Base-by-base conservation (phyloP, 1,140 invertebrate species). In the Neodiprion pinetum region DNA sequence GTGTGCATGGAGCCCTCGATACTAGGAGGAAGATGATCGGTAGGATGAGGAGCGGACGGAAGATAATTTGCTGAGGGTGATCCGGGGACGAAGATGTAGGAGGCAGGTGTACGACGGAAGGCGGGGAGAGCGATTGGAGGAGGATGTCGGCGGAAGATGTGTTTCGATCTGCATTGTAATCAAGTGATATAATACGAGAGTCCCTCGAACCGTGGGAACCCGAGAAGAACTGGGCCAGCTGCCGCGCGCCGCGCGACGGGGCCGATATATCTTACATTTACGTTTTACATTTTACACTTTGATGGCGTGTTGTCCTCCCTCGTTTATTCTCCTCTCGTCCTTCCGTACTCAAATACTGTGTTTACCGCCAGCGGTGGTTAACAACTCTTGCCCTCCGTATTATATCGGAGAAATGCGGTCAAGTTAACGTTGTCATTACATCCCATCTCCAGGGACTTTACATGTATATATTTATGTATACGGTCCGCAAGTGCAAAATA, bases 151-250 rank as follows among this genome's bases (percentile, higher is more conserved):
- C 53, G 53, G 53, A 61, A 61, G 53, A 61, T 61, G 53, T 61
- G 53, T 61, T 61, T 61, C 53, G 53, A 61, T 61, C 53, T 61
- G 53, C 53, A 61, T 61, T 61, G 53, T 61, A 61, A 61, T 61
- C 53, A 61, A 61, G 53, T 61, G 53, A 61, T 61, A 61, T 61
- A 61, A 61, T 61, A 61, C 53, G 53, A 17, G 9, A 61, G 4
- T 5, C 53, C n/a, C 53, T 40, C 11, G 11, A 5, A 61, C 53
- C 53, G 53, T 61, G 53, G 53, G 53, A 61, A 61, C 11, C 53
- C 11, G n/a, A 61, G 53, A 61, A 61, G 53, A 61, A 61, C 53
- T 61, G 53, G 53, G 53, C 53, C 53, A 61, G 53, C 53, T 61
- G 53, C 53, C 53, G 53, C 53, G 28, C 28, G 53, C 53, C n/a